Base-by-base conservation (phyloP, 92 coral and sea anemone species). In the Bergia sp. region DNA sequence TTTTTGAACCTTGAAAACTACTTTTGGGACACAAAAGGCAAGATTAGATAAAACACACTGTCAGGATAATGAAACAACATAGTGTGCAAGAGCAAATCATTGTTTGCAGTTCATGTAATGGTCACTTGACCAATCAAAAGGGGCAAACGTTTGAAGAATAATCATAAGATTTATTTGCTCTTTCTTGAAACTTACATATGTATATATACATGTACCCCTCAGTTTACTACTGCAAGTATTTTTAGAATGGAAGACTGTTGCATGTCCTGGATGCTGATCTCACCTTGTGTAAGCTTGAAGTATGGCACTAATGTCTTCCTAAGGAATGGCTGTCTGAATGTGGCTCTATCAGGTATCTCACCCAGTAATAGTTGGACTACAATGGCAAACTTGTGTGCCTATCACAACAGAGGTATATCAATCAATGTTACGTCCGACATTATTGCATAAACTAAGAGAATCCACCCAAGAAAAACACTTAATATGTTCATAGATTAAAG, bases 351-450 rank as follows among this genome's bases (percentile, higher is more conserved):
- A 18, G 99, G 99, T 79, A 97, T 97, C 87, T 97, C 99, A 40
- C 99, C 99, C 73, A 97, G 95, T 76, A 97, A 93, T 40, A 97
- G 92, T 87, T 97, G 97, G 36, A 97, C 99, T 23, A 97, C 98
- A 71, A 97, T 95, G 8, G 99, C 99, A 95, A 95, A 97, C 90
- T 97, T 97, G 69, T 97, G 98, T 76, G 99, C 99, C 99, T 96
- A 71, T 29, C 65, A 89, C 38, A 55, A 49, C 76, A 90, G 49
- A 47, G 20, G 18, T 50, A 77, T 18, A 42, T n/a, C 16, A 53
- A 53, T 18, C 2, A 53, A 11, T 53, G 58, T 0, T 2, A 53
- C 1, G 58, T 53, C 58, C 0, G 58, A 10, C 3, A 53, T 11
- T 29, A 29, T 29, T 29, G 18, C 11, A 11, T 53, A 12, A 0